Base-by-base conservation (phyloP, 2,888 invertebrate genomes). In the Tetramorium bicarinatum region DNA sequence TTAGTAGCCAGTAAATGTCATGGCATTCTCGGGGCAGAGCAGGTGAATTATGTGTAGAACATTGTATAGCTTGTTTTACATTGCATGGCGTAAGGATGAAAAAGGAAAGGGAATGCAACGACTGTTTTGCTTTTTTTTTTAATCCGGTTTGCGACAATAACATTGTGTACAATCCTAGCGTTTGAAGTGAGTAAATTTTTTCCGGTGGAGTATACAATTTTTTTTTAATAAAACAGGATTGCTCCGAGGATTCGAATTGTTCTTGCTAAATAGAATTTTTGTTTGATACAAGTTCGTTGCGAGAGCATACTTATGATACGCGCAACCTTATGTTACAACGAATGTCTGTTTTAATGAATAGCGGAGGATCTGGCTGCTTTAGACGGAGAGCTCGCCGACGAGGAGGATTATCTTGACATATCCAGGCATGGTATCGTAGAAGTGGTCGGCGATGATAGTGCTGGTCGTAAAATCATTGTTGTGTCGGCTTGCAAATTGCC, bases 391-490 rank as follows among this genome's bases (percentile, higher is more conserved):
- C 92, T 94, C 41, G 94, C 95, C 8, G 95, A 95, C 80, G 96
- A 96, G 83, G 96, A 96, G 85, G 96, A 97, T 92, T 97, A 96
- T 94, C 95, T 96, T 79, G 97, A 97, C 93, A 97, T 98, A 86
- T 96, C 97, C 49, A 96, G 96, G 90, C 96, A 97, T 92, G 97
- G 97, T 29, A 97, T 98, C 89, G 97, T 98, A 25, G 98, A 98
- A 95, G 97, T 98, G n/a, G 97, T 97, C 84, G 98, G 97, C 21
- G 97, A 97, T 95, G 97, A 98, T 94, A 96, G 96, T 64, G 96
- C 97, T 91, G 99, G 99, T 29, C 96, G 99, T 87, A 98, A 99
- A 94, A 97, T 99, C 91, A 99, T 99, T 92, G 98, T 99, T 62
- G 97, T 99, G 81, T 99, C 99, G 86, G 99, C 99, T 9, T 99